Evolutionary conservation across 2,797 vertebrate species (phyloP), one percentile per base, ranked within the genome.

Genomic region (Macropodus opercularis): DNA sequence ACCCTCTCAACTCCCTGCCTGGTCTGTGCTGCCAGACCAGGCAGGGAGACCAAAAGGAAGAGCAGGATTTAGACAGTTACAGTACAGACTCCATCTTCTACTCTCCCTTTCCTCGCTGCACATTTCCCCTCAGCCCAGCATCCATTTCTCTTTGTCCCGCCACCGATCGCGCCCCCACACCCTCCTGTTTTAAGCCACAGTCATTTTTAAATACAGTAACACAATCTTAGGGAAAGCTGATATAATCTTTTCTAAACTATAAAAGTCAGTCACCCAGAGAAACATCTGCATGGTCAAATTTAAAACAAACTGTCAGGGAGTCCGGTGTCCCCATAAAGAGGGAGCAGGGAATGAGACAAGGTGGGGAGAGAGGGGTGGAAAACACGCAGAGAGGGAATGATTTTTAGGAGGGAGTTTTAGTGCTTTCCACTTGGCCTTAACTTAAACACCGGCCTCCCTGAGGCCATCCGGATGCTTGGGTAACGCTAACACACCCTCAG

Each of bases 191-290:
- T 63, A 22, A 68, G 81, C 65, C 80, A 57, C 72, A 85, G 80
- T 81, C 81, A 78, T 89, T 89, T 93, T 90, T 89, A 96, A 96
- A 95, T 93, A 96, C 95, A 97, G 96, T 96, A 98, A 99, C 92
- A 94, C 93, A 96, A 99, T 97, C 95, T 94, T 89, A 86, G 86
- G 93, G 93, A 95, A 96, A 98, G 95, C 94, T 93, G 96, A 98
- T 98, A 97, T 93, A 95, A 99, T 99, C 97, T 99, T 97, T 93
- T 96, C 94, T 93, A 95, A 97, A 96, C 96, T 93, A 95, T 96
- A 96, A 97, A 97, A 95, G 95, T 95, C 94, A 94, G 91, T 97
- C 96, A 96, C 94, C 95, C 94, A 76, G 85, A 97, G 95, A 94
- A 96, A 97, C 95, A 98, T 98, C 95, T 98, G 95, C 95, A 93